Evolutionary conservation across 2,113 vertebrate genomes (phyloP).

Genomic region (Laticauda laticaudata): DNA sequence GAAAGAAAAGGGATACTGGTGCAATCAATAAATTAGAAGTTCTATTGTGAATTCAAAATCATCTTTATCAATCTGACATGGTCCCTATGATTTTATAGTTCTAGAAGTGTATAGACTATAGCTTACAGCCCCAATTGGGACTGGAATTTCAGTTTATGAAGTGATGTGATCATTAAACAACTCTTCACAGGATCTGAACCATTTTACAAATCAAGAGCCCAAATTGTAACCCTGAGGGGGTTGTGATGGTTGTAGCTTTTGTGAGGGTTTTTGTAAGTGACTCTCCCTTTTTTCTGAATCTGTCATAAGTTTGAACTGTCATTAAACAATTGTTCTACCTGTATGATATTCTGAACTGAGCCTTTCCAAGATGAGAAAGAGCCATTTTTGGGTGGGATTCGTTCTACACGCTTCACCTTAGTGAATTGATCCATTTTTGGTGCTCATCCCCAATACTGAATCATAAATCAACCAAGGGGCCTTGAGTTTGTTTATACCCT

Average conservation of each 20-base stretch:
- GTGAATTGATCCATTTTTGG: neutral
- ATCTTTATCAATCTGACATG: neutral
- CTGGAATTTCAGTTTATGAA: too few species aligned
- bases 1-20: neutral
- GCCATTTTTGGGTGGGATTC: neutral
- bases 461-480: neutral
- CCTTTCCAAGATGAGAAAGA: neutral
- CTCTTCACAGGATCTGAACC: too few species aligned
- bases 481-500: neutral
- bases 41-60: neutral
- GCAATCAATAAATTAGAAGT: neutral
- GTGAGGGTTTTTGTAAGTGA: too few species aligned
- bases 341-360: neutral
- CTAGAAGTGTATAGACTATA: too few species aligned
- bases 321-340: too few species aligned
- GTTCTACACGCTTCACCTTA: neutral
- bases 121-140: too few species aligned
- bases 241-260: neutral
- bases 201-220: neutral
- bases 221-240: neutral
- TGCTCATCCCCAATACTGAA: neutral
- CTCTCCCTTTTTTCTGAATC: too few species aligned
- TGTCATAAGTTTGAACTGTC: too few species aligned
- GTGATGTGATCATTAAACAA: too few species aligned
- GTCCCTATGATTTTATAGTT: neutral